These are phyloP conservation scores for Aradus depressus DNA, from an alignment of 2,888 invertebrate genomes.

Conservation along the genomic window DNA sequence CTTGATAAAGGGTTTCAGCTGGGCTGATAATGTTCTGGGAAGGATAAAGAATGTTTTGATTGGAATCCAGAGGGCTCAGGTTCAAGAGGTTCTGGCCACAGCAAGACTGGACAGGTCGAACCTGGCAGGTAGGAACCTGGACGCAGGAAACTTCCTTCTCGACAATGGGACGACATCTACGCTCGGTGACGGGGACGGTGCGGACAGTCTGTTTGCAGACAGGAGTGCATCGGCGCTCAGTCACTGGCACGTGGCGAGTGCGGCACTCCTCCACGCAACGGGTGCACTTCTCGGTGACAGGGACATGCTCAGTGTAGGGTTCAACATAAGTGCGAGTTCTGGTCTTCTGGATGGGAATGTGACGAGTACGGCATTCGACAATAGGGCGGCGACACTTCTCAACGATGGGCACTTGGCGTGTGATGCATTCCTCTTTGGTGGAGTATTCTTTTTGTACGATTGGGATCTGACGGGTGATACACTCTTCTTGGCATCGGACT, in stretches of 20 bases:
- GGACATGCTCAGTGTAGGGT: constrained; percentile 26
- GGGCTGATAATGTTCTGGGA: no score
- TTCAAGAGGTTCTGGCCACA: no score
- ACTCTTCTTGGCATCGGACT: constrained; percentile 18
- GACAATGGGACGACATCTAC: constrained; percentile 18
- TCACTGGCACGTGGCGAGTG: constrained; percentile 19
- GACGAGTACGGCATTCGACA: constrained; percentile 21
- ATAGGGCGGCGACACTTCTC: constrained; percentile 19
- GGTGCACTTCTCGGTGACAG: constrained; percentile 19
- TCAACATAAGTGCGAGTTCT: constrained; percentile 21
- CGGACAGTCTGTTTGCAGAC: constrained; percentile 17
- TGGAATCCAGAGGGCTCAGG: no score
- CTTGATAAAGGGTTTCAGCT: no score
- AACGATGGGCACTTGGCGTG: constrained; percentile 22
- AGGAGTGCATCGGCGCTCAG: constrained; percentile 17
- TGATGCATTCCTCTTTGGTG: constrained; percentile 16
- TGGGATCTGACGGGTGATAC: constrained; percentile 22
- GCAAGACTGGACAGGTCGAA: no score
- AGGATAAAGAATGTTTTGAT: no score
- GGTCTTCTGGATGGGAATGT: constrained; percentile 21
- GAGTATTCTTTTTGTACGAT: constrained; percentile 18
- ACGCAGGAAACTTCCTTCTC: constrained; percentile 18
- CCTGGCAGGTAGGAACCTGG: constrained; percentile 18
- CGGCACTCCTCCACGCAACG: constrained; percentile 20
- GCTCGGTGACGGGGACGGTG: constrained; percentile 21